These are phyloP conservation scores for Prionchulus punctatus DNA, from an alignment of 2,888 invertebrate species.

Conservation along the genomic window DNA sequence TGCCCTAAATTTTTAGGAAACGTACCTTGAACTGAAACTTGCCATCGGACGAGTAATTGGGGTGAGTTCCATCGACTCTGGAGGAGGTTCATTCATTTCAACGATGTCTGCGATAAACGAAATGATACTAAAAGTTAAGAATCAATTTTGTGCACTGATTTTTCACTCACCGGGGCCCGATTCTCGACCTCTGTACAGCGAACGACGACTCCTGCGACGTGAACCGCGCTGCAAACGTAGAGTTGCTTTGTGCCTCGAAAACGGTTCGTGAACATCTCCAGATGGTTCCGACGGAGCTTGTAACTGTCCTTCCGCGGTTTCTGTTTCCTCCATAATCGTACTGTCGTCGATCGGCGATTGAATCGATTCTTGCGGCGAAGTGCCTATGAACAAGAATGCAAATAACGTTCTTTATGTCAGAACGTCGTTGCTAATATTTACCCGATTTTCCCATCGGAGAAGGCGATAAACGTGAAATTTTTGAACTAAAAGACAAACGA, in stretches of 20 bases:
- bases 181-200: not conserved
- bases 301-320: not conserved
- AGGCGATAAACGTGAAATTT: not conserved
- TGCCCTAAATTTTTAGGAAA: not conserved
- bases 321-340: slow-evolving; percentile 2
- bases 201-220: not conserved
- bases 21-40: not conserved
- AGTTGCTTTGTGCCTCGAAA: not conserved
- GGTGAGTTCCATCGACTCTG: not conserved
- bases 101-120: too few species aligned
- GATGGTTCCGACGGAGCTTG: not conserved
- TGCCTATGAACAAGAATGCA: not conserved
- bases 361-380: slow-evolving; percentile 5
- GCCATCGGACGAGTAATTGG: not conserved
- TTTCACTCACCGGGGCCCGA: not conserved
- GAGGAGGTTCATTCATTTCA: not conserved
- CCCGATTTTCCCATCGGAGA: not conserved
- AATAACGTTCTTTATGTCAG: not conserved
- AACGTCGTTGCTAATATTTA: not conserved
- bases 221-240: not conserved
- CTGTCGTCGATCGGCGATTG: slow-evolving; percentile 3
- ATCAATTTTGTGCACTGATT: too few species aligned
- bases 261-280: not conserved
- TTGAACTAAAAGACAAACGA: not conserved
- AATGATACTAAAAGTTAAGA: too few species aligned